Percentiles rank a stretch among this genome's conserved stretches.
These are phyloP conservation scores for Paraplagusia blochii DNA, from an alignment of 2,113 vertebrate species.

Conservation along the genomic window DNA sequence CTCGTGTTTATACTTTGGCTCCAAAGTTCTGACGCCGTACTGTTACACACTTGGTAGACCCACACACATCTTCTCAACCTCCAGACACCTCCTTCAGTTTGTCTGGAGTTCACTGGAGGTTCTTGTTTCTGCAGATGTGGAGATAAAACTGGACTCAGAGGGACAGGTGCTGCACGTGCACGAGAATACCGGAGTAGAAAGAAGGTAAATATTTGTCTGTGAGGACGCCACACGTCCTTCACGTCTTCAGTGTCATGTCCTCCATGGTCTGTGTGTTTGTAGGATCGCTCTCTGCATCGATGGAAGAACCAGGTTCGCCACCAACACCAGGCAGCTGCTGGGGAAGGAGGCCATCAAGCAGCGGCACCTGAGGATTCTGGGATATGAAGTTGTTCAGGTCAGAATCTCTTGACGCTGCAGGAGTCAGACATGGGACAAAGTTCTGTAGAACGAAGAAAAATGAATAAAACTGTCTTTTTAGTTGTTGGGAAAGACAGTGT, in stretches of 20 bases:
- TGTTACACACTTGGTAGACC: constrained; percentile 84
- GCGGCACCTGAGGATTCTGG: constrained; percentile 85
- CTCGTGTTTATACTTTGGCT: constrained; percentile 81
- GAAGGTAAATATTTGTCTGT: constrained; percentile 72
- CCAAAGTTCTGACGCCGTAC: constrained; percentile 82
- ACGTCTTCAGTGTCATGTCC: background rate
- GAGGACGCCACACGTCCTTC: too few relatives aligned
- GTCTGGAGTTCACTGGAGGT: fast-evolving
- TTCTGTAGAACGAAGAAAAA: too few relatives aligned
- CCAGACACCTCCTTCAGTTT: background rate
- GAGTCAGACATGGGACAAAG: too few relatives aligned
- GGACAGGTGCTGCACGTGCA: constrained; percentile 83
- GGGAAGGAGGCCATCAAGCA: constrained; percentile 89
- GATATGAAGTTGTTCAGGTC: constrained; percentile 92
- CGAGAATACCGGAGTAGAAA: constrained; percentile 74
- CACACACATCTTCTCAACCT: background rate
- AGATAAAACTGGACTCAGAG: constrained; percentile 89
- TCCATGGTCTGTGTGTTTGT: too few relatives aligned
- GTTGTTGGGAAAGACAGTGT: too few relatives aligned
- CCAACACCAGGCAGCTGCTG: constrained; percentile 75
- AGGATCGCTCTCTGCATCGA: constrained; percentile 90
- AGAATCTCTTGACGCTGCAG: background rate
- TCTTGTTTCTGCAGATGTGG: constrained; percentile 78
- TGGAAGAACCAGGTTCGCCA: constrained; percentile 82
- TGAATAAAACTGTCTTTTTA: too few relatives aligned